Conservation (phyloP, 2,113 vertebrate species). For the Oenanthe melanoleuca region DNA sequence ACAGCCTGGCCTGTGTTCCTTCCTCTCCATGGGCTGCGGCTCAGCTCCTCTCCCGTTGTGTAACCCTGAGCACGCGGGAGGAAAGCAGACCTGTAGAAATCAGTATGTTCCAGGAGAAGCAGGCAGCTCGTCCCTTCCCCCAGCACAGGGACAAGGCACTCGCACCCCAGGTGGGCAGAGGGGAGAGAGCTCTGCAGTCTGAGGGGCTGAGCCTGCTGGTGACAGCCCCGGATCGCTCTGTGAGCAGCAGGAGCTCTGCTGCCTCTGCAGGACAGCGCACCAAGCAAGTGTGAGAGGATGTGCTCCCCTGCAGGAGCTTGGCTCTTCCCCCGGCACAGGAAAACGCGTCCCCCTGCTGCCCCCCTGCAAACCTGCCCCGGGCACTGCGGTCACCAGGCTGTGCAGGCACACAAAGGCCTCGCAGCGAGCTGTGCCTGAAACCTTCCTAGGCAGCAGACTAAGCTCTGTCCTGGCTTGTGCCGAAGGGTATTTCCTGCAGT, state of each 20-base stretch:
- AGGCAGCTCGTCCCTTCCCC: not conserved
- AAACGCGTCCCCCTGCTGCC: not conserved
- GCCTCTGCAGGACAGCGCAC: not conserved
- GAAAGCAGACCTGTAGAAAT: not conserved
- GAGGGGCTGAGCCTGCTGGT: rapidly evolving
- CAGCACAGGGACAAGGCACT: not conserved
- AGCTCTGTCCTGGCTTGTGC: not conserved
- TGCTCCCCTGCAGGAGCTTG: not conserved
- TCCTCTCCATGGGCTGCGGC: not conserved
- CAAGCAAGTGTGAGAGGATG: rapidly evolving
- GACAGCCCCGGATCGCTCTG: not conserved
- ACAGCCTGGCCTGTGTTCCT: not conserved
- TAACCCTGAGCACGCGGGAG: not conserved
- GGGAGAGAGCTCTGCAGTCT: not conserved
- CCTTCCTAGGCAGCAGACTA: not conserved
- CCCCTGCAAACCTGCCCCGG: not conserved
- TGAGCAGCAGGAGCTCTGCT: not conserved
- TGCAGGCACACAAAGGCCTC: not conserved
- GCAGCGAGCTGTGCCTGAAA: rapidly evolving
- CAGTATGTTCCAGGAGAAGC: not conserved
- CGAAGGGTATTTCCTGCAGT: not conserved
- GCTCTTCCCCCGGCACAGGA: not conserved
- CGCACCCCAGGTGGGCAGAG: not conserved
- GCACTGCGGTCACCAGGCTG: not conserved
- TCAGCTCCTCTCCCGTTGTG: not conserved